Evolutionary conservation across 1,140 invertebrate species (phyloP), one percentile per base, ranked within the genome.

Genomic region (Nasonia longicornis): DNA sequence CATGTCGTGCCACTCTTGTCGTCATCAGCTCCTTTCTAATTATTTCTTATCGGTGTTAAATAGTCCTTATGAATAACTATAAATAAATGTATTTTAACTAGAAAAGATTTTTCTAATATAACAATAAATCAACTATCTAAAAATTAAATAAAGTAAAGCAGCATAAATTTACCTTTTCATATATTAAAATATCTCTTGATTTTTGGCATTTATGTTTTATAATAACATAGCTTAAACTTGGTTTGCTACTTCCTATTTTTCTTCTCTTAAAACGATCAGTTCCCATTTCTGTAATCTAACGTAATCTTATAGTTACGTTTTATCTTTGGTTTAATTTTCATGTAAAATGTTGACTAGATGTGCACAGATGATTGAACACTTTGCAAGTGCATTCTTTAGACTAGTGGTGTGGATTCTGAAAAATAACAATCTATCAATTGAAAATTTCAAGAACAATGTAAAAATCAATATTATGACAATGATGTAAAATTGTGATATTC

Each of bases 1-100:
- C 81, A 82, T 82, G 75, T 63, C 76, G 73, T 82, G 64, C 26
- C 66, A 79, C 8, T 78, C 66, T 78, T 74, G 81, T 73, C 81
- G 81, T 78, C 81, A 82, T 82, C 76, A 82, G 81, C 76, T 79
- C 22, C 58, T 75, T 66, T 73, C 22, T 66, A 73, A 35, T 64
- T 10, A 58, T 2, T 64, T 76, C 35, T 72, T 81, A 77, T 63
- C 26, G 8, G n/a, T 81, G 52, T 52, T 35, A 76, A 70, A 52
- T 16, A 48, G 26, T 63, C 38, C 35, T 70, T 42, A 52, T 42
- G 20, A 45, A 20, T 38, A 79, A 35, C 79, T 80, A 48, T 58
- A 20, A 29, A 11, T 72, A 16, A 63, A 79, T 79, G 7, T 64
- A 42, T 11, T 29, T 20, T 48, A 22, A 58, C 8, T 35, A n/a